Percentiles rank a stretch among this genome's conserved stretches.
These are phyloP conservation scores for Platyura marginata DNA, from an alignment of 1,140 invertebrate species.

Conservation along the genomic window DNA sequence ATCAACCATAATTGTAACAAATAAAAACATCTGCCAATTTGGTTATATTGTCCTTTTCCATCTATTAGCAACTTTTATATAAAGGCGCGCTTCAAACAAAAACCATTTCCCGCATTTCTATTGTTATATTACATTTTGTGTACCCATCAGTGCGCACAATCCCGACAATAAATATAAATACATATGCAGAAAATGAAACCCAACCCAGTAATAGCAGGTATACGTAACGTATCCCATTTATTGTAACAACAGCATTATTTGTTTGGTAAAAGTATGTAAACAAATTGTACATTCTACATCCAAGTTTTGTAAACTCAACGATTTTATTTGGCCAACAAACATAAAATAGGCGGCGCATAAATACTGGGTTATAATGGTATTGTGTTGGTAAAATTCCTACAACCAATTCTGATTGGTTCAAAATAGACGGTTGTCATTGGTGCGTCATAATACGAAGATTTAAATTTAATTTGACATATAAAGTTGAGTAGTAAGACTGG, in stretches of 20 bases:
- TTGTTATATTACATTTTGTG: no score
- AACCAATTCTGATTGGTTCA: neutral
- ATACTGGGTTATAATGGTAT: neutral
- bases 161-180: no score
- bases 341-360: neutral
- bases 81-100: no score
- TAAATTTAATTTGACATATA: neutral
- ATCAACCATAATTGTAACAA: no score
- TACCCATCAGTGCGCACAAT: no score
- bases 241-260: neutral
- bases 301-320: constrained; percentile 2
- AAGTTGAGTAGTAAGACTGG: neutral
- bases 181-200: no score
- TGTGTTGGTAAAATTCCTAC: neutral
- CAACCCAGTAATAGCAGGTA: no score
- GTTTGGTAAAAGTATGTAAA: neutral
- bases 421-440: neutral
- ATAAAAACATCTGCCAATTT: no score
- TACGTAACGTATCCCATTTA: no score
- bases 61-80: no score
- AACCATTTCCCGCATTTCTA: no score
- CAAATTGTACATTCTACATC: neutral
- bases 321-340: constrained; percentile 4
- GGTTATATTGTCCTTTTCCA: no score
- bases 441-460: neutral